phyloP scores from a whole-genome alignment of 2,888 invertebrate species.

The Catocala fraxini region DNA sequence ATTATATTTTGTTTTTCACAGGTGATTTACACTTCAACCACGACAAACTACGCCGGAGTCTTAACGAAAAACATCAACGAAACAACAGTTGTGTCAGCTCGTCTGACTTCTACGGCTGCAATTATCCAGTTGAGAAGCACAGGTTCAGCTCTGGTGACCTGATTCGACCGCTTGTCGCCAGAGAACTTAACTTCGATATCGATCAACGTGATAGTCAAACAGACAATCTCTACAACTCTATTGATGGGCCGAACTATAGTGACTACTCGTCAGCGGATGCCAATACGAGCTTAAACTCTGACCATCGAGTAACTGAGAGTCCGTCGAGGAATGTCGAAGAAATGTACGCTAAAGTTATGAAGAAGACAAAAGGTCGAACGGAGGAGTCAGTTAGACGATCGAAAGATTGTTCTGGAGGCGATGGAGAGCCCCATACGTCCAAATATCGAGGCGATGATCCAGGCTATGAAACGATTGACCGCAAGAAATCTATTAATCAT shows the following conservation, averaged over 20 bases:
- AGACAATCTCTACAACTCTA: conserved; percentile 80
- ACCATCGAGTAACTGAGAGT: conserved; percentile 83
- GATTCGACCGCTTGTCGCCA: conserved; percentile 80
- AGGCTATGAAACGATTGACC: conserved; percentile 84
- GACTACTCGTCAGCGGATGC: conserved; percentile 74
- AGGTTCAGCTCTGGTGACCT: conserved; percentile 84
- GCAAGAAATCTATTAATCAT: conserved; percentile 82
- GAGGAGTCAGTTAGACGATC: conserved; percentile 69
- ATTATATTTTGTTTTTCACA: conserved; percentile 46
- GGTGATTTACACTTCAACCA: conserved; percentile 82
- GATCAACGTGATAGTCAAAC: conserved; percentile 67
- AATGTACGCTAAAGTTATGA: conserved; percentile 96
- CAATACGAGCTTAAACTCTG: conserved; percentile 67
- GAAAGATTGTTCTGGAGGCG: conserved; percentile 64
- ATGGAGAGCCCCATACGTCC: conserved; percentile 54
- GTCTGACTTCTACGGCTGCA: conserved; percentile 86
- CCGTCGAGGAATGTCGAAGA: conserved; percentile 93
- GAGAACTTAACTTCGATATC: conserved; percentile 79
- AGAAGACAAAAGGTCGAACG: conserved; percentile 88
- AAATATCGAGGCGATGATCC: conserved; percentile 82
- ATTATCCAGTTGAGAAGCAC: conserved; percentile 85
- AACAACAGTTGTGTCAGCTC: conserved; percentile 86
- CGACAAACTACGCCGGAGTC: conserved; percentile 81
- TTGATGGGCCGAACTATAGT: conserved; percentile 72
- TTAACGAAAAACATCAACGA: conserved; percentile 85